Evolutionary conservation across 2,888 invertebrate species (phyloP).

Genomic region (Bedellia somnulentella): DNA sequence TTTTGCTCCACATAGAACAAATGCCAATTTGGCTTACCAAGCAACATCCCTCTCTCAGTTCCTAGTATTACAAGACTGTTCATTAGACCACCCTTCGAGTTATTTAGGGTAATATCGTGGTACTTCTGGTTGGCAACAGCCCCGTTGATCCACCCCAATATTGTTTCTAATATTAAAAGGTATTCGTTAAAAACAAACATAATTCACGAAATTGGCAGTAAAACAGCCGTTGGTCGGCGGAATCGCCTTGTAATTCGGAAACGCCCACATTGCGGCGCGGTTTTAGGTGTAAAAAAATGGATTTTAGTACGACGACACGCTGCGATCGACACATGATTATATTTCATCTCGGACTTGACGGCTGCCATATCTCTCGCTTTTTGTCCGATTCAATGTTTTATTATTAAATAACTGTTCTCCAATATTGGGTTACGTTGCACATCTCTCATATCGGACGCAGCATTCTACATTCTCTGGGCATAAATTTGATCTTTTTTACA

Average conservation of each 20-base stretch:
- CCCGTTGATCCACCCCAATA: slow-evolving; percentile 16
- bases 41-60: no score
- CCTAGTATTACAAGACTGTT: slow-evolving; percentile 19
- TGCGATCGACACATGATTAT: slow-evolving; percentile 56
- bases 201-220: slow-evolving; percentile 43
- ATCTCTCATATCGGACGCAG: no score
- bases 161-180: slow-evolving; percentile 30
- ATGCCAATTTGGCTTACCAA: no score
- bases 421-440: slow-evolving; percentile 33
- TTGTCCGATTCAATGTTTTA: slow-evolving; percentile 45
- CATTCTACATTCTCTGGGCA: no score
- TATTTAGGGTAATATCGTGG: slow-evolving; percentile 42
- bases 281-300: slow-evolving; percentile 61
- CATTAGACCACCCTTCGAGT: slow-evolving; percentile 40
- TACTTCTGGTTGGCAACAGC: no score
- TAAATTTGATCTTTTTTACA: no score
- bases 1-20: no score
- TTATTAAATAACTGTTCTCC: slow-evolving; percentile 32
- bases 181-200: slow-evolving; percentile 52
- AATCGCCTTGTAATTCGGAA: slow-evolving; percentile 47
- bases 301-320: slow-evolving; percentile 57
- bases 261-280: slow-evolving; percentile 50
- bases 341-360: slow-evolving; percentile 45
- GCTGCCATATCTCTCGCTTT: slow-evolving; percentile 45
- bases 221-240: slow-evolving; percentile 34